Evolutionary conservation across 1,140 invertebrate species (phyloP), one percentile per base, ranked within the genome.

Genomic region (Drosophila aff.): DNA sequence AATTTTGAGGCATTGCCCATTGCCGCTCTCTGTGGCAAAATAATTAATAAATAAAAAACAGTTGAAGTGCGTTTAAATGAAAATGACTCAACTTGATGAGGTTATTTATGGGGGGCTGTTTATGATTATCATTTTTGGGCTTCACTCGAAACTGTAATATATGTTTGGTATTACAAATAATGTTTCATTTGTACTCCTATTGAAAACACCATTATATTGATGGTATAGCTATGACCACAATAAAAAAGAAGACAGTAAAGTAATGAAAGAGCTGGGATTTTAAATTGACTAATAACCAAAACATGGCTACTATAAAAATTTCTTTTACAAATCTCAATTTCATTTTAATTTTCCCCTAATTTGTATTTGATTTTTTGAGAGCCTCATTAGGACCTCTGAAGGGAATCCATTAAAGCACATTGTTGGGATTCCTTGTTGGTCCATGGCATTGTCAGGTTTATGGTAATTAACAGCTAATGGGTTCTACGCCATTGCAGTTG

Each of bases 391-490:
- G 28, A 23, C 9, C 40, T 31, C 11, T 40, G 11, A 41, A 67
- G 63, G 13, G 40, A 18, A 68, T 67, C 11, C 31, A 40, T 38
- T 36, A 15, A 31, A 23, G 2, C 23, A 31, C 36, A 28, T 64
- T 67, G 65, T 49, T 11, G 3, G 10, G 33, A 28, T 44, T 61
- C 60, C 78, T 79, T 74, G 71, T 76, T 82, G 69, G 47, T 66
- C 55, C 62, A 79, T 79, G 76, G 62, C 76, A 89, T 82, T 91
- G 78, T 91, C 79, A 77, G 84, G 89, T 91, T 91, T 84, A 91
- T 91, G 87, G 83, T 91, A 91, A 91, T 91, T 91, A 89, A 79
- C 57, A 79, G 71, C 71, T 83, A 91, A 91, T 91, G 87, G 83
- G 81, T 91, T 91, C 87, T 91, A 79, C 89, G 79, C 83, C 66